phyloP scores from a whole-genome alignment of 2,888 invertebrate genomes.

The Parthenolecanium corni region DNA sequence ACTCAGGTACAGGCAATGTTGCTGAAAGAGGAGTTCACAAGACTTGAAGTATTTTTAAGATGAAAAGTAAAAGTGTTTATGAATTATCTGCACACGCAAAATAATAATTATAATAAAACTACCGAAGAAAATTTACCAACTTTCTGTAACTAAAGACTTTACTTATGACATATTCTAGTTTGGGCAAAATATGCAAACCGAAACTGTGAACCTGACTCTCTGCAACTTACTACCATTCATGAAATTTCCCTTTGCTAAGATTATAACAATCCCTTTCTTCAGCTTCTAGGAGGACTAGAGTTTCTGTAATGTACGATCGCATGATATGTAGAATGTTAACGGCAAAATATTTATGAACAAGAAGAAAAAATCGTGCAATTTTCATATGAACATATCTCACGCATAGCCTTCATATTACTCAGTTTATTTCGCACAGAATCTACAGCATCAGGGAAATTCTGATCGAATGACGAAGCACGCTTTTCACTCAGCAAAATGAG shows the following conservation, averaged over 20 bases:
- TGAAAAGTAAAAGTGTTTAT: slow-evolving; percentile 62
- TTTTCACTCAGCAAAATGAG: slow-evolving; percentile 79
- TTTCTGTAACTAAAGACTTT: slow-evolving; percentile 46
- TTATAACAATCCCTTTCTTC: slow-evolving; percentile 73
- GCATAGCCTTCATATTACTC: slow-evolving; percentile 71
- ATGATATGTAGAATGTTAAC: background rate
- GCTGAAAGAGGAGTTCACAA: slow-evolving; percentile 45
- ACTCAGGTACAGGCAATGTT: slow-evolving; percentile 75
- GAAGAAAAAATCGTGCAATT: background rate
- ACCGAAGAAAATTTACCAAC: background rate
- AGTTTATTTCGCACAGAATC: slow-evolving; percentile 69
- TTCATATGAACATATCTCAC: slow-evolving; percentile 49
- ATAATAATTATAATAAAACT: background rate
- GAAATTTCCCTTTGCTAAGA: slow-evolving; percentile 86
- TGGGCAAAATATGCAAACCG: slow-evolving; percentile 80
- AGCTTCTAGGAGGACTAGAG: slow-evolving; percentile 62
- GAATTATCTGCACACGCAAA: slow-evolving; percentile 34
- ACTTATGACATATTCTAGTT: slow-evolving; percentile 84
- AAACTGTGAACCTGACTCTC: slow-evolving; percentile 91
- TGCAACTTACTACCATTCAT: slow-evolving; percentile 94
- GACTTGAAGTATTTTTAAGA: slow-evolving; percentile 67
- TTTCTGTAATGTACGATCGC: slow-evolving; percentile 42
- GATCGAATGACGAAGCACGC: slow-evolving; percentile 88
- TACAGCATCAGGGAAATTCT: slow-evolving; percentile 75
- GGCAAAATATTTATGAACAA: background rate